A percentile compares a stretch with the other conserved stretches of the same genome.
Evolutionary conservation across 2,797 vertebrate genomes (phyloP).

Genomic region (Adrianichthys oophorus): DNA sequence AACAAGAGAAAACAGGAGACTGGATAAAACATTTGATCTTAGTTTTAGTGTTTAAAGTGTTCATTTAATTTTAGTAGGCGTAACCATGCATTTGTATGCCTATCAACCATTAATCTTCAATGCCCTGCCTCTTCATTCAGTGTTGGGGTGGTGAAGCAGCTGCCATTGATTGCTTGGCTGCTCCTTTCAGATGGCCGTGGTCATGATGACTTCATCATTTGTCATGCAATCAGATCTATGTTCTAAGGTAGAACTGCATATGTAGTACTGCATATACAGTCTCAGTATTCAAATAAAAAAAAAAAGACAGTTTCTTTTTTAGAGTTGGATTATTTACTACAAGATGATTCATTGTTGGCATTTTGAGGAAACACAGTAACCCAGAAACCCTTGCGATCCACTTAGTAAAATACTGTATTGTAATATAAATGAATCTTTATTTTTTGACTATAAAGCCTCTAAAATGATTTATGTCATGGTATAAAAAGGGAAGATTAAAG

Average conservation of each 20-base stretch:
- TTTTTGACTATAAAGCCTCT: not conserved
- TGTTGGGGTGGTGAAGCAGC: too few species aligned
- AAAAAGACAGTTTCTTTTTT: constrained; percentile 14
- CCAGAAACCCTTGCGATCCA: constrained; percentile 5
- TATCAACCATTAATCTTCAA: too few species aligned
- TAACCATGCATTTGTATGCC: too few species aligned
- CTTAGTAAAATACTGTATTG: constrained; percentile 18
- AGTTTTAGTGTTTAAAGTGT: too few species aligned
- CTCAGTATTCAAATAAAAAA: constrained; percentile 8
- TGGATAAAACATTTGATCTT: too few species aligned
- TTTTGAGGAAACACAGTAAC: constrained; percentile 7
- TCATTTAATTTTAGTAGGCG: too few species aligned
- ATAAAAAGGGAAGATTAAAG: constrained; percentile 7
- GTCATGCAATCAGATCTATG: constrained; percentile 54
- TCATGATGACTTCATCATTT: constrained; percentile 51
- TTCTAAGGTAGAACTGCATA: constrained; percentile 68
- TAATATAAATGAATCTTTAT: constrained; percentile 15
- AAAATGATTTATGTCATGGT: constrained; percentile 18
- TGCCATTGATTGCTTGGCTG: not conserved
- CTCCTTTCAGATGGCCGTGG: constrained; percentile 35
- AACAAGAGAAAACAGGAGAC: too few species aligned
- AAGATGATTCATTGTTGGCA: not conserved
- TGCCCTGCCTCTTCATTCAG: too few species aligned
- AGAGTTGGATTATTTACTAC: not conserved
- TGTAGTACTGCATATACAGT: constrained; percentile 1